Base-by-base conservation (phyloP, 2,888 invertebrate species). In the Eristalis pertinax region DNA sequence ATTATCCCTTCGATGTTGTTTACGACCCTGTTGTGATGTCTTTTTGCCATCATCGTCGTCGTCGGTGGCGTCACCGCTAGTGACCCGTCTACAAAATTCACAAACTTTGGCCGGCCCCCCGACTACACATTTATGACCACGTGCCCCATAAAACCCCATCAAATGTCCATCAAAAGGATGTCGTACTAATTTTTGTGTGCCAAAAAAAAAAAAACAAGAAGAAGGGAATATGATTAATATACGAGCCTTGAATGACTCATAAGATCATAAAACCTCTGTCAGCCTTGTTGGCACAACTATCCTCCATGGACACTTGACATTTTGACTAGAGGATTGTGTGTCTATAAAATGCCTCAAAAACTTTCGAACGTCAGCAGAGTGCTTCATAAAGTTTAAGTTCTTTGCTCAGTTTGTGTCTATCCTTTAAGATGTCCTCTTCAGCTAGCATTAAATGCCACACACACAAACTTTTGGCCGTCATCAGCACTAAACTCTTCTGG, bases 341-440 rank as follows among this genome's bases (percentile, higher is more conserved):
- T 5, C 50, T 8, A 8, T 19, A 50, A 50, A 50, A 50, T 50
- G 7, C 19, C 50, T 19, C 19, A 8, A 19, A 50, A 50, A n/a
- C 19, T 50, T 50, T 7, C 19, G 19, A 38, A n/a, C 19, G 7
- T 50, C 50, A 50, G 50, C 50, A 50, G 8, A 50, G 19, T 19
- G 50, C 50, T 43, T 50, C 60, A 22, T 69, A 77, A 83, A 83
- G 72, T 77, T 77, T 69, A 72, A 77, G 77, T 83, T 63, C 56
- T 73, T 65, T 82, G n/a, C 79, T 15, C 68, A 38, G 58, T 73
- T 80, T 62, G 50, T 41, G 62, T 26, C 73, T 63, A 50, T 32
- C 4, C 24, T 63, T 74, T 68, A 69, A 41, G 69, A 75, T 60
- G 43, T 69, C 75, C 41, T 75, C 64, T 64, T 10, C 19, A 4